Percentiles rank a stretch among this genome's conserved stretches.
These are phyloP conservation scores for Lasioglossum villosulum DNA, from an alignment of 2,888 invertebrate species.

Conservation along the genomic window DNA sequence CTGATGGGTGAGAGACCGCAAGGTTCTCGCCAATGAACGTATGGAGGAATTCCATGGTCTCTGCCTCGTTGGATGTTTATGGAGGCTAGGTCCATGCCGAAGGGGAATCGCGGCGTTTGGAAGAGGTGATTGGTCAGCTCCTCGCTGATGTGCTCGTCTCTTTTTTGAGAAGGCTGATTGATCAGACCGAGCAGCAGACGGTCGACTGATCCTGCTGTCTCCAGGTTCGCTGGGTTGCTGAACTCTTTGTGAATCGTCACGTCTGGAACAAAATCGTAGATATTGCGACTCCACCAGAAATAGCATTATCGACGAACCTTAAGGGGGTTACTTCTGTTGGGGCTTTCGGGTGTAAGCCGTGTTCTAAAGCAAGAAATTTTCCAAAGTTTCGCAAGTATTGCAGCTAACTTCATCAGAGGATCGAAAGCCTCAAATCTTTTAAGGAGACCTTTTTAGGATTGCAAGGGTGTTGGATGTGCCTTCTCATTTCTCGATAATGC, in stretches of 20 bases:
- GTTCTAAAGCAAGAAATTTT: no score
- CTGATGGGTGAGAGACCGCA: constrained; percentile 90
- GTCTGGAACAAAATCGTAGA: constrained; percentile 85
- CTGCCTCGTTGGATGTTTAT: constrained; percentile 94
- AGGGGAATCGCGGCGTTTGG: constrained; percentile 89
- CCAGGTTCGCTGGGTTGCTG: constrained; percentile 87
- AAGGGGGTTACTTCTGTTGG: no score
- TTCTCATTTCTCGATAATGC: no score
- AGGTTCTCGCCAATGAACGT: constrained; percentile 92
- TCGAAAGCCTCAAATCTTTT: no score
- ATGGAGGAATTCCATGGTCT: constrained; percentile 94
- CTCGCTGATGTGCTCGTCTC: constrained; percentile 92
- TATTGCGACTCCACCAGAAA: neutral
- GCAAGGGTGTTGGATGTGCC: no score
- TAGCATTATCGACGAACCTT: neutral
- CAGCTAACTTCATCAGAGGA: no score
- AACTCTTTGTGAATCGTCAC: constrained; percentile 93
- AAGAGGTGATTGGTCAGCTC: constrained; percentile 94
- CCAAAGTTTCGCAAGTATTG: no score
- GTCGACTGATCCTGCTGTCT: constrained; percentile 92
- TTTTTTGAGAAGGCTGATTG: constrained; percentile 91
- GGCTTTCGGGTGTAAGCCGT: no score
- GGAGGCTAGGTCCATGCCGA: constrained; percentile 94
- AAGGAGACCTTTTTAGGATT: no score
- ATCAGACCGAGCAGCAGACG: constrained; percentile 91